Evolutionary conservation across 2,888 invertebrate genomes (phyloP).

Genomic region (Formica aserva): DNA sequence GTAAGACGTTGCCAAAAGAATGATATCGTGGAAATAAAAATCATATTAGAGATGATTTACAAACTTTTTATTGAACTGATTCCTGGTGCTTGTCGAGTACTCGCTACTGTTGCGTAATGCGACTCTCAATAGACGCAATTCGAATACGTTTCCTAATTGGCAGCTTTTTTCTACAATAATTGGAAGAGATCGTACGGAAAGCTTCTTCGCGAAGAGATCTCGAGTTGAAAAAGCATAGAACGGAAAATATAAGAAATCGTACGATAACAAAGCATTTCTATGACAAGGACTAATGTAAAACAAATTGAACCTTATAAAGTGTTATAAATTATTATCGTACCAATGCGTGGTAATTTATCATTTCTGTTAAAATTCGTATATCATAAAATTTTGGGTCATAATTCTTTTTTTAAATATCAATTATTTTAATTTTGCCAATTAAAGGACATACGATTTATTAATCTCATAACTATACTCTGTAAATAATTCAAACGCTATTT

Average conservation of each 20-base stretch:
- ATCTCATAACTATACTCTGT: neutral
- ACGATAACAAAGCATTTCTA: constrained; percentile 38
- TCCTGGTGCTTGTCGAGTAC: constrained; percentile 5
- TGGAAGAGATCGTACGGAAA: constrained; percentile 65
- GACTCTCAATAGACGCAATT: constrained; percentile 28
- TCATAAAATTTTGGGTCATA: neutral
- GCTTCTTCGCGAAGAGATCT: constrained; percentile 53
- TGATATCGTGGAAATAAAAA: neutral
- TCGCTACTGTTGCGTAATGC: constrained; percentile 41
- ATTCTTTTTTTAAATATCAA: neutral
- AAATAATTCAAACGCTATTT: neutral
- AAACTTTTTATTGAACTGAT: constrained; percentile 10
- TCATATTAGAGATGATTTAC: neutral
- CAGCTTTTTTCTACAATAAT: constrained; percentile 70
- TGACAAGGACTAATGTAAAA: neutral
- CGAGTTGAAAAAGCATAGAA: constrained; percentile 32
- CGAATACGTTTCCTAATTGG: constrained; percentile 71
- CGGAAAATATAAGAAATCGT: constrained; percentile 25
- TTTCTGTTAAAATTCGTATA: neutral
- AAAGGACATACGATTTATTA: neutral
- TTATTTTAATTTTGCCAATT: neutral
- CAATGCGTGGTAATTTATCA: neutral
- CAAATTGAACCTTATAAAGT: neutral
- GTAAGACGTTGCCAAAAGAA: neutral
- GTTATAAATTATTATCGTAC: constrained; percentile 11